phyloP scores from a whole-genome alignment of 2,797 vertebrate species.

The Enteromius thamalakanensis region DNA sequence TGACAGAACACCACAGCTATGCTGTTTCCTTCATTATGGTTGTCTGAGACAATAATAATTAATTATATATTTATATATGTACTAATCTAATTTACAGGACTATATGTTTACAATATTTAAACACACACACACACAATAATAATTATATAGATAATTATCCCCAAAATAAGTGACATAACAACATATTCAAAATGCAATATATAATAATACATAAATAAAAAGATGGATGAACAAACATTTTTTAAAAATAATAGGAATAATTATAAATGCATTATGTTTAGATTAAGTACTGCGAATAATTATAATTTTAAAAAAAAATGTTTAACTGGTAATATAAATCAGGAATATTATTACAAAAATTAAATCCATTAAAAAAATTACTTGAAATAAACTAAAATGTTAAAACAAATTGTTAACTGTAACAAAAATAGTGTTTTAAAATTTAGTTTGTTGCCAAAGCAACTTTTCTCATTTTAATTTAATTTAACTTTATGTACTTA shows the following conservation, averaged over 20 bases:
- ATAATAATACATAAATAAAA: neutral
- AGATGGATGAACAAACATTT: neutral
- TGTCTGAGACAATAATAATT: constrained; percentile 10
- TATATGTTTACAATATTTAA: neutral
- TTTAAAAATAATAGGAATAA: neutral
- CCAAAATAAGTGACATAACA: neutral
- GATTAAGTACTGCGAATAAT: neutral
- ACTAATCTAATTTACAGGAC: too few relatives aligned
- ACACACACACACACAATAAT: neutral
- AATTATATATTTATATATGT: neutral
- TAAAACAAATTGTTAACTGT: neutral
- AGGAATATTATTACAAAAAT: neutral
- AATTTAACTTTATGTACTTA: neutral
- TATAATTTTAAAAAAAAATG: neutral
- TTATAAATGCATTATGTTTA: neutral
- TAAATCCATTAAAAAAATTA: neutral
- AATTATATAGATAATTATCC: neutral
- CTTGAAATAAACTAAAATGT: neutral
- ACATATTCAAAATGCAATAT: neutral
- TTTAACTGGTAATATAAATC: neutral
- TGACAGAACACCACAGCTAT: neutral
- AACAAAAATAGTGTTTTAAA: neutral
- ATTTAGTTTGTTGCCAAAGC: neutral
- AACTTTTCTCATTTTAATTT: neutral
- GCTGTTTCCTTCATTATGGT: neutral